Percentiles rank a stretch among this genome's conserved stretches.
Evolutionary conservation across 2,113 vertebrate genomes (phyloP).

Genomic region (Brevimyrus niger): DNA sequence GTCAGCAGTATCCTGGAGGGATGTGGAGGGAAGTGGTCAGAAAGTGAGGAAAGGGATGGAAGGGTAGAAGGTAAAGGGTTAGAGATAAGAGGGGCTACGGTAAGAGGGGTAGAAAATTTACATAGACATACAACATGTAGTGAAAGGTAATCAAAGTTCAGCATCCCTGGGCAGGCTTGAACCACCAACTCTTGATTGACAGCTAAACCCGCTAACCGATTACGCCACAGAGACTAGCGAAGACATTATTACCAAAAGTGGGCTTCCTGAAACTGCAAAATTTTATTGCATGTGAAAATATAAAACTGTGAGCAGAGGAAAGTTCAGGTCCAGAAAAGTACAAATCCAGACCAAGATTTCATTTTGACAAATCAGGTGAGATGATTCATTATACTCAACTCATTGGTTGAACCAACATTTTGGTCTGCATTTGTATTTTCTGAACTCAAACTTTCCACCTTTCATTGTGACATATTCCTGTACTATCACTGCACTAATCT

Average conservation of each 20-base stretch:
- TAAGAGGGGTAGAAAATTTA: not conserved
- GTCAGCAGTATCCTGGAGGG: constrained; percentile 75
- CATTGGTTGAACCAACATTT: not conserved
- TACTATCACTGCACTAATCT: not conserved
- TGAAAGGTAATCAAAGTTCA: too few species aligned
- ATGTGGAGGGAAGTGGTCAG: not conserved
- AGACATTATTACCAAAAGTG: too few species aligned
- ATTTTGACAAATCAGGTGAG: not conserved
- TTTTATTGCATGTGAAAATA: not conserved
- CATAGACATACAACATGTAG: too few species aligned
- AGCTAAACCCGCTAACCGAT: constrained; percentile 35
- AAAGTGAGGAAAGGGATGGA: not conserved
- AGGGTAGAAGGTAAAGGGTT: not conserved
- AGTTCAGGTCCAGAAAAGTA: not conserved
- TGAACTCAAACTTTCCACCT: not conserved
- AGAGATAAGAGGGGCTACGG: not conserved
- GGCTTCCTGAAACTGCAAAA: not conserved
- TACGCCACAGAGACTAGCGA: constrained; percentile 33
- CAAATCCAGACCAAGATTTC: not conserved
- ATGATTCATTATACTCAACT: not conserved
- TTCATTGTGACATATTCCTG: not conserved
- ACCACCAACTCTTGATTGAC: constrained; percentile 39
- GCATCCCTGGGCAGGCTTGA: constrained; percentile 37
- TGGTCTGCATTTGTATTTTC: not conserved
- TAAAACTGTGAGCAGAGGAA: not conserved